Percentiles rank a stretch among this genome's conserved stretches.
phyloP scores from a whole-genome alignment of 2,888 invertebrate species.

The Clivina fossor region DNA sequence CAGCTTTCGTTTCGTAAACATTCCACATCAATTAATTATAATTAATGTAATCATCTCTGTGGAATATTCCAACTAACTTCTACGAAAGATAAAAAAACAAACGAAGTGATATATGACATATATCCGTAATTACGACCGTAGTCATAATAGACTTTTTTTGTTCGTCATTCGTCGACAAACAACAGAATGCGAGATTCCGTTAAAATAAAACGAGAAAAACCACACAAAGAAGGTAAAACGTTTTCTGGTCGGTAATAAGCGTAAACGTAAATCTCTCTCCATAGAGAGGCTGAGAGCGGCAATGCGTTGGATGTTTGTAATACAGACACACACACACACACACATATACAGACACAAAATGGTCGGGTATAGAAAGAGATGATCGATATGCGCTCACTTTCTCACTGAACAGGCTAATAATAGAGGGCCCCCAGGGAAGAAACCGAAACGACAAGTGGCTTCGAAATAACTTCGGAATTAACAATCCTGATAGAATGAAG shows the following conservation, averaged over 20 bases:
- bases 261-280: slow-evolving; percentile 2
- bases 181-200: no score
- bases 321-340: no score
- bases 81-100: neutral
- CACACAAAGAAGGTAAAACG: neutral
- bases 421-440: slow-evolving; percentile 7
- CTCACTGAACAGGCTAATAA: slow-evolving; percentile 15
- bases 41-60: no score
- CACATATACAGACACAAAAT: no score
- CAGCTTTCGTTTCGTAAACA: no score
- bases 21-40: no score
- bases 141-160: neutral
- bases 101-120: neutral
- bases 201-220: neutral
- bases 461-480: neutral
- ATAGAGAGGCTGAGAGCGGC: no score
- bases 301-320: neutral
- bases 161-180: no score
- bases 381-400: slow-evolving; percentile 3
- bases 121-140: neutral
- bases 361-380: no score
- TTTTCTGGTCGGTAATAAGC: neutral
- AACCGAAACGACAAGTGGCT: slow-evolving; percentile 10
- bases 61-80: no score
- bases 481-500: neutral